These are phyloP conservation scores for Listronotus bonariensis DNA, from an alignment of 1,140 invertebrate genomes.

Conservation along the genomic window DNA sequence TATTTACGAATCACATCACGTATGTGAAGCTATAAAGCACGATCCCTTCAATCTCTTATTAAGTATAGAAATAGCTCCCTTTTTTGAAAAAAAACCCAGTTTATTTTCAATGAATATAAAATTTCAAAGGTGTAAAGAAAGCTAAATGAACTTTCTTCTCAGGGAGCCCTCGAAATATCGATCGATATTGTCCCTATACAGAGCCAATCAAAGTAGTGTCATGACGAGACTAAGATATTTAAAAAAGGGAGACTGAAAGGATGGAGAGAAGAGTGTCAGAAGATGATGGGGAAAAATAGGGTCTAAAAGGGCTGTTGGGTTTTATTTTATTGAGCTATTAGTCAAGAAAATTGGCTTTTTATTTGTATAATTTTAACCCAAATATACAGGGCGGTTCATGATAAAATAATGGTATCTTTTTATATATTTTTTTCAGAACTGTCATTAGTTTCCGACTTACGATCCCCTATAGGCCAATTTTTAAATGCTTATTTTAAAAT, in stretches of 20 bases:
- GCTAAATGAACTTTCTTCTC: conserved; percentile 16
- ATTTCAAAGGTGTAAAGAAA: conserved; percentile 22
- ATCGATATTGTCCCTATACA: conserved; percentile 24
- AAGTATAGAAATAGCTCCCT: no score
- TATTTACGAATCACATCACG: no score
- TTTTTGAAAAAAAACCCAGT: conserved; percentile 7
- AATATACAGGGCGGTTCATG: no score
- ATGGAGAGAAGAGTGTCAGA: conserved; percentile 11
- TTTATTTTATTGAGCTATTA: conserved; percentile 13
- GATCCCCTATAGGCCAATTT: no score
- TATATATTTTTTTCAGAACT: no score
- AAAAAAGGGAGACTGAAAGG: conserved; percentile 11
- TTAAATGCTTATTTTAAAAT: no score
- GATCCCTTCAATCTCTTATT: no score
- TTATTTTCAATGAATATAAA: conserved; percentile 41
- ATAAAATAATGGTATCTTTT: no score
- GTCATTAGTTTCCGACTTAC: no score
- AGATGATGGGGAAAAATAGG: neutral
- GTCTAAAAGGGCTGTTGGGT: conserved; percentile 16
- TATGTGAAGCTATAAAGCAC: no score
- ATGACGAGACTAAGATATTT: conserved; percentile 24
- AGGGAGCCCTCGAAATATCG: conserved; percentile 6
- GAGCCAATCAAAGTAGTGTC: conserved; percentile 31
- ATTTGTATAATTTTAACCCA: no score
- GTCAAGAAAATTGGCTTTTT: no score